Evolutionary conservation across 2,888 invertebrate genomes (phyloP), one percentile per base, ranked within the genome.

Genomic region (Himalopsyche japonica): DNA sequence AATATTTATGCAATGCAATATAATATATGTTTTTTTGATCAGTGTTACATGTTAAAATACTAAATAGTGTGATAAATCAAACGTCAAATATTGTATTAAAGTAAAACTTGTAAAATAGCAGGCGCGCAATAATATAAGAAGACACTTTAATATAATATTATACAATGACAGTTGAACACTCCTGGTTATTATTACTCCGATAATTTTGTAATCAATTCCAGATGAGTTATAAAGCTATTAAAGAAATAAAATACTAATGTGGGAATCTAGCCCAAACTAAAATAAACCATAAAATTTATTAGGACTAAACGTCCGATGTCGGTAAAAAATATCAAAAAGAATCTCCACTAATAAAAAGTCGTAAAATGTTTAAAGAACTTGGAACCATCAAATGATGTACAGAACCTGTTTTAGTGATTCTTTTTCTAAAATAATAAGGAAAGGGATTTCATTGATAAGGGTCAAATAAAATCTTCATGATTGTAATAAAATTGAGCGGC

Each of bases 201-300:
- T 32, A 32, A 57, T 57, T 78, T 78, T 34, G 47, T 43, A 27
- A 78, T 37, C 70, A 70, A 27, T 12, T 70, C 12, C 70, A 27
- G 70, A 15, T 70, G 70, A 24, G 70, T 70, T 70, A 70, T 70
- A 47, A 78, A 78, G 78, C 78, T 37, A 37, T 78, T 37, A 27
- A 78, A 78, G 70, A 70, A 70, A 70, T 70, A 70, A 70, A 70
- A 70, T 70, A 70, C 70, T 70, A 70, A 70, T 70, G 70, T 70
- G 70, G 70, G 70, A 70, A 70, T 70, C 70, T 70, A 2, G 20
- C 70, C 70, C 70, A 70, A 70, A 70, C 30, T 70, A 70, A 70
- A 70, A 70, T 70, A 70, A 70, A 70, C 70, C 70, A 70, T 70
- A 70, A 70, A 70, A 12, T 70, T 70, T 70, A 70, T 70, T 70